A percentile compares a stretch with the other conserved stretches of the same genome.
Evolutionary conservation across 2,113 vertebrate species (phyloP).

Genomic region (Eubucco bourcierii): DNA sequence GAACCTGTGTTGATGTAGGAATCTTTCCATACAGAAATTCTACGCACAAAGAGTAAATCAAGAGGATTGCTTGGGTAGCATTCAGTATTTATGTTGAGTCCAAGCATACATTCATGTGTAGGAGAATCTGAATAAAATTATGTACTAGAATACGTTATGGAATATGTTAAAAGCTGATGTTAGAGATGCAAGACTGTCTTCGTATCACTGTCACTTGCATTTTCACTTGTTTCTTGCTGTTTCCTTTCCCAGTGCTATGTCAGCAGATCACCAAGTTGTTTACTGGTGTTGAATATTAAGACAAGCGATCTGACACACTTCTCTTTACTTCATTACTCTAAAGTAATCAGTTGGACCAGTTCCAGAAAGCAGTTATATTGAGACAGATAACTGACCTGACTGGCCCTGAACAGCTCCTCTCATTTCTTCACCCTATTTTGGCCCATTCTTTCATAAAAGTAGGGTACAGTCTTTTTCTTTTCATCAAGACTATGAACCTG

Average conservation of each 20-base stretch:
- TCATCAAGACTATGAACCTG: not conserved
- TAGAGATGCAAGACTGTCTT: not conserved
- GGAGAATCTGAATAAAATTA: conserved; percentile 8
- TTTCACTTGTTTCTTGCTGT: not conserved
- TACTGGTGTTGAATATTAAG: not conserved
- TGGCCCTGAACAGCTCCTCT: not conserved
- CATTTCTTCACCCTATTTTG: not conserved
- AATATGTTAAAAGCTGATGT: not conserved
- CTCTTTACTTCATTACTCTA: conserved; percentile 9
- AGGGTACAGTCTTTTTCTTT: not conserved
- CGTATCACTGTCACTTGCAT: not conserved
- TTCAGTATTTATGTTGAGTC: not conserved
- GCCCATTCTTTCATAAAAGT: not conserved
- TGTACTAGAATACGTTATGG: not conserved
- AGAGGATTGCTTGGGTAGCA: not conserved
- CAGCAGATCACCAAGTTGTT: conserved; percentile 23
- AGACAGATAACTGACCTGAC: conserved; percentile 4
- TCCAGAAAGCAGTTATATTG: not conserved
- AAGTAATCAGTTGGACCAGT: not conserved
- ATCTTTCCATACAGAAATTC: not conserved
- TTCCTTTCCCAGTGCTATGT: conserved; percentile 12
- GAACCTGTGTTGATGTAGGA: not conserved
- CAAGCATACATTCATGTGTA: not conserved
- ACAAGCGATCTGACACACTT: conserved; percentile 14
- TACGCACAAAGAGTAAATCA: not conserved